Conservation (phyloP, 2,888 invertebrate genomes). For the Drosophila limbata region DNA sequence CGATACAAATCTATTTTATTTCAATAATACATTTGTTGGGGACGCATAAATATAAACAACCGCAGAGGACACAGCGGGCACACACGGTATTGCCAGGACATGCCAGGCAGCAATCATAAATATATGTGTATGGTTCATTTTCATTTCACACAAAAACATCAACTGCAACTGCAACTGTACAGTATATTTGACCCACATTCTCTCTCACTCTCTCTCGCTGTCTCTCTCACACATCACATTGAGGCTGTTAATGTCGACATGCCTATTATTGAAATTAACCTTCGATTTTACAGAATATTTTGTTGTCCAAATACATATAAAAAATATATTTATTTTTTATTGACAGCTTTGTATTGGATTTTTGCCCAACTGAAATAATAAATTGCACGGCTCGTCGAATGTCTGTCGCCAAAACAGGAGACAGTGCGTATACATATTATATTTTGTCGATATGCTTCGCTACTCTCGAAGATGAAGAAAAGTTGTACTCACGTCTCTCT, state of each 20-base stretch:
- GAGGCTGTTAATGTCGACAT: neutral
- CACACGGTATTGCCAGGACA: conserved; percentile 22
- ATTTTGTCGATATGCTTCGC: conserved; percentile 30
- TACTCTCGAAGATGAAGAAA: conserved; percentile 10
- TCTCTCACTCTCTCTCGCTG: too few relatives aligned
- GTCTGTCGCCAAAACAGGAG: conserved; percentile 27
- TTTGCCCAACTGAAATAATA: conserved; percentile 54
- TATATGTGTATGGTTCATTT: conserved; percentile 46
- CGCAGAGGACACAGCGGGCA: conserved; percentile 42
- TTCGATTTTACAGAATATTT: neutral
- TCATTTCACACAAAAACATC: conserved; percentile 26
- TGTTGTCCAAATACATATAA: conserved; percentile 2
- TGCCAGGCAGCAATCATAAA: conserved; percentile 48
- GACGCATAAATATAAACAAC: conserved; percentile 70
- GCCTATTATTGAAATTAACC: conserved; percentile 1
- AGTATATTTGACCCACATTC: conserved; percentile 15
- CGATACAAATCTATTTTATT: conserved; percentile 70
- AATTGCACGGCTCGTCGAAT: conserved; percentile 53
- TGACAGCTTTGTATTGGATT: conserved; percentile 45
- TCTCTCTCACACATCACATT: neutral
- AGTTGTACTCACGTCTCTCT: conserved; percentile 26
- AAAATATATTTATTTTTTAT: conserved; percentile 30
- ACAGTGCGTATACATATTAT: conserved; percentile 47
- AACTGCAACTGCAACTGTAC: conserved; percentile 1
- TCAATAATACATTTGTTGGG: conserved; percentile 60